A percentile compares a stretch with the other conserved stretches of the same genome.
Evolutionary conservation across 2,113 vertebrate genomes (phyloP).

Genomic region (Narcine bancroftii): DNA sequence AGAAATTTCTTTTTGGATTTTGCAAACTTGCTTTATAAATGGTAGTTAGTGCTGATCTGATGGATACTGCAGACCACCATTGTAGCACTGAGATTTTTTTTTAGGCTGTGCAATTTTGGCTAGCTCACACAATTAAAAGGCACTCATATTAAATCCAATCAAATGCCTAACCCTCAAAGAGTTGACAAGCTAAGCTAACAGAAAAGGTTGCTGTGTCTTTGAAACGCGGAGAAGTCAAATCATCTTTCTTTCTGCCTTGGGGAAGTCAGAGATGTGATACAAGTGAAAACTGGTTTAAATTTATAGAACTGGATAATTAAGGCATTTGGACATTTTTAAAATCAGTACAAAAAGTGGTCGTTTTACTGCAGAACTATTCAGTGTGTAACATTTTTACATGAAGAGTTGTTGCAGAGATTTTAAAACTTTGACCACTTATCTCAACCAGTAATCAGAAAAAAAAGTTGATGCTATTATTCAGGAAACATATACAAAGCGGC

Average conservation of each 20-base stretch:
- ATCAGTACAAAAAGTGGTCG: neutral
- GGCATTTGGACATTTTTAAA: neutral
- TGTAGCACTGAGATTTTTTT: neutral
- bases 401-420: neutral
- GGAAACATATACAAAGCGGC: neutral
- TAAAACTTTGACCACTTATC: neutral
- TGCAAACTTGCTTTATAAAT: neutral
- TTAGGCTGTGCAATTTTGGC: neutral
- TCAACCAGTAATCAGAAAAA: neutral
- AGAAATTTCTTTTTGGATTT: neutral
- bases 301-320: neutral
- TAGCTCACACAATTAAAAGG: neutral
- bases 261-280: neutral
- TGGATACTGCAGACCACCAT: neutral
- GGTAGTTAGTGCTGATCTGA: neutral
- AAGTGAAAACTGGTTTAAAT: neutral
- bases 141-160: neutral
- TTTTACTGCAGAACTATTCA: neutral
- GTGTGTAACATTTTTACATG: neutral
- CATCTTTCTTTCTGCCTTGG: neutral
- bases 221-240: neutral
- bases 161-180: neutral
- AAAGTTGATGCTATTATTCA: neutral
- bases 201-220: neutral
- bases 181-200: neutral